A percentile compares a stretch with the other conserved stretches of the same genome.
phyloP scores from a whole-genome alignment of 2,888 invertebrate species.

The Eulithis testata region DNA sequence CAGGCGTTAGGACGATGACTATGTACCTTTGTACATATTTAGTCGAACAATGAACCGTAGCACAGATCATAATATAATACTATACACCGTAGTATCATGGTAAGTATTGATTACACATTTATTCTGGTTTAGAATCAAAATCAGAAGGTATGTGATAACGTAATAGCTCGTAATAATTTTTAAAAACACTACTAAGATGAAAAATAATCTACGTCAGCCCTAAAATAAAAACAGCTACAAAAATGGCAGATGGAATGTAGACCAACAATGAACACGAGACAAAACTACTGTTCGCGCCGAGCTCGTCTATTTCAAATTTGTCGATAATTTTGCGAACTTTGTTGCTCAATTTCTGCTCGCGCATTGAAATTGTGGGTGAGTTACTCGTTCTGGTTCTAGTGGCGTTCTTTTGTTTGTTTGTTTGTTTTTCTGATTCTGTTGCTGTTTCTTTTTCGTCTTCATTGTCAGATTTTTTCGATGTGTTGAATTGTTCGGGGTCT shows the following conservation, averaged over 20 bases:
- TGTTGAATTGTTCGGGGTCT: constrained; percentile 87
- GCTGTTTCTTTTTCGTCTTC: constrained; percentile 76
- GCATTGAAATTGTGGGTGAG: constrained; percentile 49
- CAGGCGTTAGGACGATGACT: constrained; percentile 39
- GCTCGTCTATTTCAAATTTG: constrained; percentile 62
- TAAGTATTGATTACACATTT: too few relatives aligned
- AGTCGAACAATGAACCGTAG: constrained; percentile 5
- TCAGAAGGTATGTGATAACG: too few relatives aligned
- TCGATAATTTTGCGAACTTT: constrained; percentile 74
- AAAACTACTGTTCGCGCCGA: constrained; percentile 47
- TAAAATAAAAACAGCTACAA: constrained; percentile 43
- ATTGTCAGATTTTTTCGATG: constrained; percentile 89
- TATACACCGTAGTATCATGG: too few relatives aligned
- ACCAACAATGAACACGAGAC: constrained; percentile 35
- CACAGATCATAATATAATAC: too few relatives aligned
- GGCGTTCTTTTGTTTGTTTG: constrained; percentile 46
- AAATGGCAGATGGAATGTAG: constrained; percentile 37
- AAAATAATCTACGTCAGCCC: constrained; percentile 46
- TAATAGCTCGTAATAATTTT: too few relatives aligned
- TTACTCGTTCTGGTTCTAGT: constrained; percentile 61
- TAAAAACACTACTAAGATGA: neutral
- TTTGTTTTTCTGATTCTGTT: constrained; percentile 43
- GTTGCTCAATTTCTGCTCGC: constrained; percentile 71
- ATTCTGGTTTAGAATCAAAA: too few relatives aligned
- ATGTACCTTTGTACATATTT: constrained; percentile 2